Evolutionary conservation across 1,140 invertebrate species (phyloP).

Genomic region (Pemphigus obesinymphae): DNA sequence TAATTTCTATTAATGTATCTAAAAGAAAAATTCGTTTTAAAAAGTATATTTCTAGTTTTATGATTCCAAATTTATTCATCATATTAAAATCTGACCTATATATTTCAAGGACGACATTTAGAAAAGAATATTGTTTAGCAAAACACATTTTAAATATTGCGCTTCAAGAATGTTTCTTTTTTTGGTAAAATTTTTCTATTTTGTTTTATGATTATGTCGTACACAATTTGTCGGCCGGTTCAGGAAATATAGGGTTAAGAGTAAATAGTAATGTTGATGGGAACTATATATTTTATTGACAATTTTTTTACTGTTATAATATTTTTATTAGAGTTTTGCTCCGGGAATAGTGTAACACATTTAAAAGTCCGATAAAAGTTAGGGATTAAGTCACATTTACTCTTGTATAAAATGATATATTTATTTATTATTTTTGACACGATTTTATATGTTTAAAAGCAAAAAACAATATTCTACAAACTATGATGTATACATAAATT

Average conservation of each 20-base stretch:
- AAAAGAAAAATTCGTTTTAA: too few relatives aligned
- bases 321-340: not conserved
- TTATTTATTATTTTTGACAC: not conserved
- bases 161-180: not conserved
- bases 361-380: slow-evolving; percentile 22
- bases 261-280: not conserved
- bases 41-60: not conserved
- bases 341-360: not conserved
- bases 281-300: not conserved
- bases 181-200: slow-evolving; percentile 2
- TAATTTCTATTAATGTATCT: too few relatives aligned
- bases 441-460: not conserved
- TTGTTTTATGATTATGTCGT: slow-evolving; percentile 19
- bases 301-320: not conserved
- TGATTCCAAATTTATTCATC: not conserved
- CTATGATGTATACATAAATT: not conserved
- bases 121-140: not conserved
- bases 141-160: not conserved
- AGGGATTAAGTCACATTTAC: not conserved
- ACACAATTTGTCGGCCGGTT: not conserved
- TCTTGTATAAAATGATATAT: not conserved
- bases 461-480: not conserved
- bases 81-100: too few relatives aligned
- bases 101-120: not conserved
- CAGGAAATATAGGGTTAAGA: not conserved